A percentile compares a stretch with the other conserved stretches of the same genome.
Evolutionary conservation across 2,888 invertebrate species (phyloP).

Genomic region (Caenorhabditis japonica): DNA sequence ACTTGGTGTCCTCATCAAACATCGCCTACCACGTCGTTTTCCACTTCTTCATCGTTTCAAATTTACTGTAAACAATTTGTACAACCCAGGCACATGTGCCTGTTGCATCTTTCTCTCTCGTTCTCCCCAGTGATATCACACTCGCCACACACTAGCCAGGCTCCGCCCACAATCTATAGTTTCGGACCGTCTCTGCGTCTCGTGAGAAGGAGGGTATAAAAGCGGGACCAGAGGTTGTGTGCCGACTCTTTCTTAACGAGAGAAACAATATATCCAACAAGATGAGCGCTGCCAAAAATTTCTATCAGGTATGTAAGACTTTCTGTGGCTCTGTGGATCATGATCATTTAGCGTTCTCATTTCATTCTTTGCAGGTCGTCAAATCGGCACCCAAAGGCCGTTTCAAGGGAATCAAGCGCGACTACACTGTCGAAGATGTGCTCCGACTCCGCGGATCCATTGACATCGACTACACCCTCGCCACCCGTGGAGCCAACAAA

Average conservation of each 20-base stretch:
- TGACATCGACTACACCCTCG: conserved; percentile 77
- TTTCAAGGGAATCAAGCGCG: conserved; percentile 76
- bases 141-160: not conserved
- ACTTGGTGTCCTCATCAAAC: no score
- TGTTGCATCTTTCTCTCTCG: conserved; percentile 2
- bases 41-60: no score
- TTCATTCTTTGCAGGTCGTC: conserved; percentile 72
- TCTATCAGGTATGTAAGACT: conserved; percentile 61
- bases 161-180: conserved; percentile 42
- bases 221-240: conserved; percentile 5
- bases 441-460: conserved; percentile 77
- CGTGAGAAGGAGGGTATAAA: conserved; percentile 28
- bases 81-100: no score
- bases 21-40: no score
- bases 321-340: not conserved
- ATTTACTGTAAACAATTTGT: no score
- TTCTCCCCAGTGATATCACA: conserved; percentile 29
- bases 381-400: conserved; percentile 77
- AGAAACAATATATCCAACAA: conserved; percentile 6
- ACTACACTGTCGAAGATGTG: conserved; percentile 77
- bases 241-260: conserved; percentile 21
- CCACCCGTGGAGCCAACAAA: conserved; percentile 77
- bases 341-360: not conserved
- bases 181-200: conserved; percentile 38
- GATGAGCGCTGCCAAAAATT: conserved; percentile 64